Evolutionary conservation across 2,888 invertebrate species (phyloP).

Genomic region (Saturnia pavonia): DNA sequence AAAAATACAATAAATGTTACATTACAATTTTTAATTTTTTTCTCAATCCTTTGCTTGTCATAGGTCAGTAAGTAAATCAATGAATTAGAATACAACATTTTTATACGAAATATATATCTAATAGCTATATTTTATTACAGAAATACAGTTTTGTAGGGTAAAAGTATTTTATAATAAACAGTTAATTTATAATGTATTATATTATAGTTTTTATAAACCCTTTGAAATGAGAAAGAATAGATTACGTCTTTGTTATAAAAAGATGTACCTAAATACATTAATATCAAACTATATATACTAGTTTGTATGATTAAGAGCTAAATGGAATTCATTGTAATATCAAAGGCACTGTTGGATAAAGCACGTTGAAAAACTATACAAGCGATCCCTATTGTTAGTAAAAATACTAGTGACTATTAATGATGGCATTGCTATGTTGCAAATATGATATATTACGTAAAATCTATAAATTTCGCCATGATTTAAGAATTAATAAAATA

Average conservation of each 20-base stretch:
- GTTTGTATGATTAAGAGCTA: not conserved
- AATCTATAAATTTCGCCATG: too few species aligned
- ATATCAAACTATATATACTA: not conserved
- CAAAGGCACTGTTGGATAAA: conserved; percentile 26
- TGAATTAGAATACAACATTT: not conserved
- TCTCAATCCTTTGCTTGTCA: not conserved
- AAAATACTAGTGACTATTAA: conserved; percentile 70
- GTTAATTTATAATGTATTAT: too few species aligned
- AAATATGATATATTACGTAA: not conserved
- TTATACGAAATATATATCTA: too few species aligned
- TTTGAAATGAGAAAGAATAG: not conserved
- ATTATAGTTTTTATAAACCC: not conserved
- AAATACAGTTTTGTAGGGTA: too few species aligned
- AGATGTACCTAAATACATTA: not conserved
- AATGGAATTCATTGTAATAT: conserved; percentile 15
- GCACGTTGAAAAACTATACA: conserved; percentile 28
- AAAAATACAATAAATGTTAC: too few species aligned
- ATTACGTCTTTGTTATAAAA: not conserved
- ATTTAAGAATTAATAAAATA: too few species aligned
- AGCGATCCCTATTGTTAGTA: conserved; percentile 55
- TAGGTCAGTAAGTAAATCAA: not conserved
- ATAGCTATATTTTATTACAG: too few species aligned
- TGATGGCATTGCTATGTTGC: conserved; percentile 55
- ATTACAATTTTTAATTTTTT: too few species aligned
- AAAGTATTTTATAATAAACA: too few species aligned